Evolutionary conservation across 2,113 vertebrate species (phyloP).

Genomic region (Indri indri): DNA sequence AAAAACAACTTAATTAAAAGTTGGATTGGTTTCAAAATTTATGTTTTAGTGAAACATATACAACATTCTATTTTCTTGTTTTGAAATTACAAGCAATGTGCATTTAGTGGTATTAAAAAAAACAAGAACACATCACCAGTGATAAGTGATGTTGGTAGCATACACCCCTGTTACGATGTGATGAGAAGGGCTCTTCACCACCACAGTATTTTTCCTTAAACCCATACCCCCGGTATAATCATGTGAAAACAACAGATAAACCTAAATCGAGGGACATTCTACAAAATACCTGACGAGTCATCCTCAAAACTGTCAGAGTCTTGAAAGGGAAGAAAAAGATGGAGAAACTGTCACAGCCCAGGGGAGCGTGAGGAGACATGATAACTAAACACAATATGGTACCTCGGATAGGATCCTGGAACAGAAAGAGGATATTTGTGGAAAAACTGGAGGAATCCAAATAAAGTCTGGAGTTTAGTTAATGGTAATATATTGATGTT

Average conservation of each 20-base stretch:
- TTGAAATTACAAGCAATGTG: background rate
- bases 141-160: background rate
- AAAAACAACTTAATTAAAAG: background rate
- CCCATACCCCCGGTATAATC: background rate
- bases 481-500: background rate
- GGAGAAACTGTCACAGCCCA: background rate
- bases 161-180: background rate
- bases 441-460: background rate
- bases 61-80: background rate
- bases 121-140: background rate
- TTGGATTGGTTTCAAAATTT: slow-evolving; percentile 29
- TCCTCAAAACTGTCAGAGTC: background rate
- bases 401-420: background rate
- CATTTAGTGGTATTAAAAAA: background rate
- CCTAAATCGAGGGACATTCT: background rate
- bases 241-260: background rate
- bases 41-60: background rate
- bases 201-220: background rate
- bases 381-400: background rate
- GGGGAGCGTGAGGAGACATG: background rate
- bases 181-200: background rate
- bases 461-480: background rate
- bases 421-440: background rate
- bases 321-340: slow-evolving; percentile 9
- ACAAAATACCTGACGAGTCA: background rate